Conservation (phyloP, 2,888 invertebrate species). For the Anticlea derivata region DNA sequence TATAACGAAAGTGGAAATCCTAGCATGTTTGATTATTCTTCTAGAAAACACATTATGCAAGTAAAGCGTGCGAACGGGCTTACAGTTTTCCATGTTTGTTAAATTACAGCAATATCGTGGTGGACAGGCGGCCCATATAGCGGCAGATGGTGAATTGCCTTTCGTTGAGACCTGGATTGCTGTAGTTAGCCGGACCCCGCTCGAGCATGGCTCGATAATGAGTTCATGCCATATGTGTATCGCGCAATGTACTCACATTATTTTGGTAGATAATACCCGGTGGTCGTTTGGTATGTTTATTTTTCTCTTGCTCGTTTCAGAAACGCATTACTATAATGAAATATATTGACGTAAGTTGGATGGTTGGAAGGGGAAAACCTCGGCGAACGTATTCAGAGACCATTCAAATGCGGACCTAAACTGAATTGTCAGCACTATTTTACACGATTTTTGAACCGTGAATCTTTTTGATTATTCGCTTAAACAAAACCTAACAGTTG, state of each 20-base stretch:
- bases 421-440: too few relatives aligned
- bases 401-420: too few relatives aligned
- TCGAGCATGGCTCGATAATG: slow-evolving; percentile 58
- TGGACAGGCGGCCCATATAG: slow-evolving; percentile 50
- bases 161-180: slow-evolving; percentile 72
- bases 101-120: slow-evolving; percentile 42
- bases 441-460: too few relatives aligned
- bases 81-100: slow-evolving; percentile 42
- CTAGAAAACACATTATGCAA: not conserved
- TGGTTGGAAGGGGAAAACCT: too few relatives aligned
- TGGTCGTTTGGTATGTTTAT: slow-evolving; percentile 27
- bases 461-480: too few relatives aligned
- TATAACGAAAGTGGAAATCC: not conserved
- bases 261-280: slow-evolving; percentile 46
- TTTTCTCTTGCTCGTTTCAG: slow-evolving; percentile 24
- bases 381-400: too few relatives aligned
- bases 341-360: too few relatives aligned
- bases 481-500: too few relatives aligned
- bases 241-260: slow-evolving; percentile 54
- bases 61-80: slow-evolving; percentile 18
- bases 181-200: slow-evolving; percentile 55
- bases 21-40: not conserved
- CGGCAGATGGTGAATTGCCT: slow-evolving; percentile 66
- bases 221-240: slow-evolving; percentile 63
- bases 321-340: too few relatives aligned